Evolutionary conservation across 2,797 vertebrate genomes (phyloP), one percentile per base, ranked within the genome.

Genomic region (Megaceryle alcyon): DNA sequence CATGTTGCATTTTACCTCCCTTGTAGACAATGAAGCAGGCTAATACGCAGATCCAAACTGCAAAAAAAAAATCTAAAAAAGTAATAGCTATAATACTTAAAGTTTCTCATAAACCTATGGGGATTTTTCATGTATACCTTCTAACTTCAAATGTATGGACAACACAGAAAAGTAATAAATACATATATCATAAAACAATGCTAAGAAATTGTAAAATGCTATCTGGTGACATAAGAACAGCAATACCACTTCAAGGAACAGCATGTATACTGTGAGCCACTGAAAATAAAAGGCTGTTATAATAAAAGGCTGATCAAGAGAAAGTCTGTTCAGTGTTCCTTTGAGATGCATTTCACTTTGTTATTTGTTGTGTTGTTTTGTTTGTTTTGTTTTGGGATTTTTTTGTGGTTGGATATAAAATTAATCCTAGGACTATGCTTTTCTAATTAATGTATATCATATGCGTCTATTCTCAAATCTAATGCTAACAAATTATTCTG

Each of bases 261-360:
- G 4, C 41, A 68, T n/a, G 3, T 71, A 63, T 66, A 64, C 9
- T 77, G 26, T 41, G 59, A 81, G 35, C 21, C 14, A 46, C 4
- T 49, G 56, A 51, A 68, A 93, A 86, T 20, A 16, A 87, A 90
- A 78, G 12, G 8, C 23, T 90, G 6, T 31, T 82, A 8, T 12
- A 41, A 41, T 41, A 41, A 41, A 41, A 41, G 39, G 12, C 39
- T 80, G 25, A 41, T 84, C 33, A 22, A 23, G 65, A 68, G 69
- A 65, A 95, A 44, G 21, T 64, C 70, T 69, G 41, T 33, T 90
- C 33, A 54, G 12, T 73, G 41, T 25, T 72, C 25, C 23, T 81
- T 75, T 70, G 75, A 82, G 69, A 59, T 82, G 12, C 12, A 25
- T 54, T 96, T 92, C 28, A 35, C n/a, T 88, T 89, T 94, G 82